Evolutionary conservation across 2,888 invertebrate genomes (phyloP), one percentile per base, ranked within the genome.

Genomic region (Mesorhabditis spiculigera): DNA sequence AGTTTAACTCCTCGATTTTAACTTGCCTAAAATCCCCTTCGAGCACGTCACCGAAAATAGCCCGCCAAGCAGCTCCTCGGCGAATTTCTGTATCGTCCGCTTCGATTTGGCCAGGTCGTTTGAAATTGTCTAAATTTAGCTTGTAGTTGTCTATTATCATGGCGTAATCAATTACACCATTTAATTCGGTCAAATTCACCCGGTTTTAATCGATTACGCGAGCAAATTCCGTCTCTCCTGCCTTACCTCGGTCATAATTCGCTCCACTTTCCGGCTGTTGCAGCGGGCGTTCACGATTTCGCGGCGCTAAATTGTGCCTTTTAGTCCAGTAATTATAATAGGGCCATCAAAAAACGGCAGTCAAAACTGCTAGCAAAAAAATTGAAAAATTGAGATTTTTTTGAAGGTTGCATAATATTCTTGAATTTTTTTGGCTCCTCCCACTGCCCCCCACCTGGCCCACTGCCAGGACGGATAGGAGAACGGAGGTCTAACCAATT

Each of bases 61-160:
- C 13, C 70, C 70, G 0, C 70, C 70, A 43, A 70, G 63, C 42
- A 63, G 67, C 28, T 70, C 70, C 65, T 70, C 70, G 5, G 70
- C 70, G 2, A 63, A 62, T 63, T 67, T 67, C 45, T 70, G 70
- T 28, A 70, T 70, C 5, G 67, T 10, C 4, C 70, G n/a, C 70
- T 70, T 70, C 13, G 70, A 70, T 10, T 66, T 64, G 5, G 67
- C 43, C 3, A 67, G 5, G 10, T 66, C 67, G 28, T 62, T 63
- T 42, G 70, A 66, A 4, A 66, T 70, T n/a, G 67, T 10, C 70
- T 70, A 62, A n/a, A 2, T 13, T 13, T 50, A 10, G 58, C 8
- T 50, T n/a, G n/a, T 50, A 50, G 58, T 13, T 13, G n/a, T 50
- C 2, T 50, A 50, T 28, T 28, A 1, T 28, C 28, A 28, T 28